A percentile compares a stretch with the other conserved stretches of the same genome.
These are phyloP conservation scores for Diarsia rubi DNA, from an alignment of 2,888 invertebrate genomes.

Conservation along the genomic window DNA sequence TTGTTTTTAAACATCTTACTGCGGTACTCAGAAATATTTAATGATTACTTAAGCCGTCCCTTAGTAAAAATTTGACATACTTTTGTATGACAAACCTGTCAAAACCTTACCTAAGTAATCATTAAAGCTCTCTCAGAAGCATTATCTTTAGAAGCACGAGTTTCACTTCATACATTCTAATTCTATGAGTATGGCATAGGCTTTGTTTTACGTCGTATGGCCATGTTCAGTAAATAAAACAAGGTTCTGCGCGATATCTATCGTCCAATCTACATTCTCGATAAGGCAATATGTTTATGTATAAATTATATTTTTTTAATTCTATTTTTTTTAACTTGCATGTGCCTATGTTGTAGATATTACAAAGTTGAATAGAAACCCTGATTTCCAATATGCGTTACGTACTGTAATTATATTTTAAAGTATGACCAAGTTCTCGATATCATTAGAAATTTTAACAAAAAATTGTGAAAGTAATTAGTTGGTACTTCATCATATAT, in stretches of 20 bases:
- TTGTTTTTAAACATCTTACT: background rate
- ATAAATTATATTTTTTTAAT: background rate
- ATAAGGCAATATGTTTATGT: background rate
- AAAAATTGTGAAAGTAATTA: constrained; percentile 7
- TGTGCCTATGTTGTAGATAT: background rate
- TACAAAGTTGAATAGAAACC: background rate
- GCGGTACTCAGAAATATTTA: too few relatives aligned
- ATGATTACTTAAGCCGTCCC: too few relatives aligned
- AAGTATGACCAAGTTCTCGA: constrained; percentile 3
- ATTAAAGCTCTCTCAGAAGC: too few relatives aligned
- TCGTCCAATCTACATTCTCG: constrained; percentile 5
- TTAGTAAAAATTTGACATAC: too few relatives aligned
- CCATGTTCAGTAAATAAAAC: background rate
- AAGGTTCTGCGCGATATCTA: background rate
- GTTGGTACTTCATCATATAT: background rate
- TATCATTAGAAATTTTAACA: constrained; percentile 10
- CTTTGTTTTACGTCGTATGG: background rate
- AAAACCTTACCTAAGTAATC: too few relatives aligned
- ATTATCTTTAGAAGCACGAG: background rate
- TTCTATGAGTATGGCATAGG: background rate
- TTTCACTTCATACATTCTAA: constrained; percentile 2
- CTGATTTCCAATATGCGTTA: background rate
- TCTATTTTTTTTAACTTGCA: background rate
- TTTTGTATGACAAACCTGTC: too few relatives aligned
- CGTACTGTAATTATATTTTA: background rate